These are phyloP conservation scores for Spodoptera picta DNA, from an alignment of 2,888 invertebrate genomes.

Conservation along the genomic window DNA sequence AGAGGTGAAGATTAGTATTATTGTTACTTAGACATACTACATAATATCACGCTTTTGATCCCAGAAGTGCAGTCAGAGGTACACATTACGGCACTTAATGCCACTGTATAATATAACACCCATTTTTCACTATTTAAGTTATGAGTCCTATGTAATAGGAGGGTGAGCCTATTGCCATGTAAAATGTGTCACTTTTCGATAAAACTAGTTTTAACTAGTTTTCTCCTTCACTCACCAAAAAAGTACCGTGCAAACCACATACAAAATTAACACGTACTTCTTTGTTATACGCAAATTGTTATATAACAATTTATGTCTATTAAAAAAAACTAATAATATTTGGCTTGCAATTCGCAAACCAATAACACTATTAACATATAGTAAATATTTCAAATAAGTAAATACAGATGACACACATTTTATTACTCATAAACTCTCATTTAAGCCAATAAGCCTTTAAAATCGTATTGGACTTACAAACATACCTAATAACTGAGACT, in stretches of 20 bases:
- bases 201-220: no score
- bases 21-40: no score
- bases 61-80: no score
- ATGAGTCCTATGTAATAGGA: no score
- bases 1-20: no score
- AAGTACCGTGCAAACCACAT: slow-evolving; percentile 13
- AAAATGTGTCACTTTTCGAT: no score
- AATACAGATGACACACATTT: slow-evolving; percentile 56
- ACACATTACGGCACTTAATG: no score
- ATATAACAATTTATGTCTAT: slow-evolving; percentile 35
- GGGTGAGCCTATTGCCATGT: no score
- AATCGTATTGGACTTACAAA: slow-evolving; percentile 38
- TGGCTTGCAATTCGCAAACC: slow-evolving; percentile 56
- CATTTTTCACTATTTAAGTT: no score
- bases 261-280: slow-evolving; percentile 28
- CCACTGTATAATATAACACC: no score
- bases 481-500: slow-evolving; percentile 23
- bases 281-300: slow-evolving; percentile 18
- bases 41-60: no score
- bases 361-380: slow-evolving; percentile 58
- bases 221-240: no score
- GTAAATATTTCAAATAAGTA: slow-evolving; percentile 58
- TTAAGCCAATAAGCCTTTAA: slow-evolving; percentile 46
- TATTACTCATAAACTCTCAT: slow-evolving; percentile 47
- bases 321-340: slow-evolving; percentile 51